A percentile compares a stretch with the other conserved stretches of the same genome.
Conservation (phyloP, 2,797 vertebrate genomes). For the Catharus ustulatus region DNA sequence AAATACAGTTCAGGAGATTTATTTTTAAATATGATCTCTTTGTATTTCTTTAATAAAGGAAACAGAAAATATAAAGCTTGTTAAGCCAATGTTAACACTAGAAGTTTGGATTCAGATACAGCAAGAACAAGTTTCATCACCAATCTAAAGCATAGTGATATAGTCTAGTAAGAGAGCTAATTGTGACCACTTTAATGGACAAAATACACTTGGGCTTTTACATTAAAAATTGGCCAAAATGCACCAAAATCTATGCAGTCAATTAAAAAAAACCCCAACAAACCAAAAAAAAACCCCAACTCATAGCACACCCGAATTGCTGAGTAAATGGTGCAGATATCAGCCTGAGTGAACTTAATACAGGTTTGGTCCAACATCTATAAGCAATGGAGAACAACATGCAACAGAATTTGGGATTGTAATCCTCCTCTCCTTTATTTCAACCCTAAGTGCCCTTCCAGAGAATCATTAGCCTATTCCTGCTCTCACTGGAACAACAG, state of each 20-base stretch:
- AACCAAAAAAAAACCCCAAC: not conserved
- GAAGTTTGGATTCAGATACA: slow-evolving; percentile 11
- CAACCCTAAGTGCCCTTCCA: not conserved
- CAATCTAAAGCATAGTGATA: not conserved
- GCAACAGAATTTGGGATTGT: not conserved
- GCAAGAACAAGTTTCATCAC: not conserved
- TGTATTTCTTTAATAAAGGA: not conserved
- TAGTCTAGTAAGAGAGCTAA: not conserved
- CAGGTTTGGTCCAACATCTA: not conserved
- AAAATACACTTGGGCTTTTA: not conserved
- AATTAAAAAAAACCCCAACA: not conserved
- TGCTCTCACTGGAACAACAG: not conserved
- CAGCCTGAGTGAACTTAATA: not conserved
- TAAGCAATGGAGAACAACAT: not conserved
- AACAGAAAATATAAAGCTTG: slow-evolving; percentile 51
- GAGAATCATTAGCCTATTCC: not conserved
- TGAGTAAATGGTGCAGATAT: not conserved
- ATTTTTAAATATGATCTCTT: slow-evolving; percentile 57
- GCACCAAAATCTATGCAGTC: not conserved
- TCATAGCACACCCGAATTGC: not conserved
- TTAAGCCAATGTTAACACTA: slow-evolving; percentile 36
- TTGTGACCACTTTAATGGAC: not conserved
- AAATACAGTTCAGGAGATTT: slow-evolving; percentile 40
- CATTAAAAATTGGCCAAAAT: not conserved
- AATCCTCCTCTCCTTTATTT: not conserved